These are phyloP conservation scores for Bicyclus anynana DNA, from an alignment of 1,140 invertebrate genomes.

Conservation along the genomic window DNA sequence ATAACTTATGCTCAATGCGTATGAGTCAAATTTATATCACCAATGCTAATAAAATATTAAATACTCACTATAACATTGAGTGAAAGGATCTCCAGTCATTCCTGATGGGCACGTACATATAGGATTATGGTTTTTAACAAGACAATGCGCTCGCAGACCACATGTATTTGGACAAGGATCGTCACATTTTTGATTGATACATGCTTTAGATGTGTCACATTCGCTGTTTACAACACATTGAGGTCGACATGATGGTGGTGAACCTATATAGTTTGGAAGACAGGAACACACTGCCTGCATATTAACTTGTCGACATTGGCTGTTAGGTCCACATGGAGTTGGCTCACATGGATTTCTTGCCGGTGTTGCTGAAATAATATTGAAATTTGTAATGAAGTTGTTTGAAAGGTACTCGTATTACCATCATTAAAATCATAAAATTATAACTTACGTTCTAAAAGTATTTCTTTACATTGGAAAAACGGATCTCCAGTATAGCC, in stretches of 20 bases:
- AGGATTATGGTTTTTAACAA: conserved; percentile 82
- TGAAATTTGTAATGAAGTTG: background rate
- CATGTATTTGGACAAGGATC: conserved; percentile 89
- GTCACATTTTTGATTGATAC: conserved; percentile 87
- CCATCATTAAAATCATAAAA: background rate
- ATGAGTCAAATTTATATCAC: background rate
- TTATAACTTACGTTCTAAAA: conserved; percentile 72
- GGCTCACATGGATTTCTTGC: conserved; percentile 83
- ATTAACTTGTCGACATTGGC: conserved; percentile 84
- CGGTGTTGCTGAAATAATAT: conserved; percentile 73
- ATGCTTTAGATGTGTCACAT: conserved; percentile 83
- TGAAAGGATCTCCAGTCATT: conserved; percentile 87
- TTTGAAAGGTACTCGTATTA: background rate
- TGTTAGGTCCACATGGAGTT: conserved; percentile 87
- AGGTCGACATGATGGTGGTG: conserved; percentile 84
- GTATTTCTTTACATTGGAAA: conserved; percentile 83
- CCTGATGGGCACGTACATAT: conserved; percentile 85
- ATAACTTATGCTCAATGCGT: background rate
- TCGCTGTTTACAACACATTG: conserved; percentile 88
- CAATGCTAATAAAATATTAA: background rate
- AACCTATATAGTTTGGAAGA: conserved; percentile 82
- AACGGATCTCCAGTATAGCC: conserved; percentile 89
- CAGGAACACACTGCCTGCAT: conserved; percentile 87
- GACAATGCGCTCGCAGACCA: conserved; percentile 84
- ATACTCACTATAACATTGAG: conserved; percentile 70